phyloP scores from a whole-genome alignment of 2,797 vertebrate species.

The Poecilia velifera region DNA sequence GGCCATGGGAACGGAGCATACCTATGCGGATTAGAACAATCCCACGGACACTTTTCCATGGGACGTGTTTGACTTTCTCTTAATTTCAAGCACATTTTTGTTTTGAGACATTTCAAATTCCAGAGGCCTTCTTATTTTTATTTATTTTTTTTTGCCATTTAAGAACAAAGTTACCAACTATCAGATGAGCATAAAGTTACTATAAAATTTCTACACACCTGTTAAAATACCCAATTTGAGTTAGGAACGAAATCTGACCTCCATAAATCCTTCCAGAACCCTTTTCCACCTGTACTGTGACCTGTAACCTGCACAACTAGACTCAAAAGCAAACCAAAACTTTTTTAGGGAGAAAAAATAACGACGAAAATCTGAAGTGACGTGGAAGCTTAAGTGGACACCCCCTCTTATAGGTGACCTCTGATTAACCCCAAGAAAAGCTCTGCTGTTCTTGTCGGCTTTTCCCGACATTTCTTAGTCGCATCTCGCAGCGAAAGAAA shows the following conservation, averaged over 20 bases:
- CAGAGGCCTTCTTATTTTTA: constrained; percentile 3
- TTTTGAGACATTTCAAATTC: constrained; percentile 39
- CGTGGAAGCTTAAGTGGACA: not conserved
- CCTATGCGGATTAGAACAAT: constrained; percentile 76
- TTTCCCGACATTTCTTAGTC: not conserved
- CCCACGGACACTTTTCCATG: constrained; percentile 67
- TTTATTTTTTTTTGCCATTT: not conserved
- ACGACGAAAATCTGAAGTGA: not conserved
- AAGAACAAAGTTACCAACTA: constrained; percentile 7
- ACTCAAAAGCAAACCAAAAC: not conserved
- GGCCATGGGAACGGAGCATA: constrained; percentile 80
- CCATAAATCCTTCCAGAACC: not conserved
- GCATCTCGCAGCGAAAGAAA: not conserved
- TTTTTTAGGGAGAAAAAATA: not conserved
- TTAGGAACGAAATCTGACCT: not conserved
- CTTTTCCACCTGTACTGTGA: not conserved
- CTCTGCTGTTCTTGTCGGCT: not conserved
- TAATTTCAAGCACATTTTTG: constrained; percentile 45
- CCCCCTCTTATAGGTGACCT: not conserved
- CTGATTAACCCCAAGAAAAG: not conserved
- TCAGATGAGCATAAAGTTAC: not conserved
- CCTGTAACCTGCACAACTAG: not conserved
- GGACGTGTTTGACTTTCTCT: constrained; percentile 60
- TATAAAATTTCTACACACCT: not conserved
- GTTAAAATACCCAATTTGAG: not conserved